phyloP scores from a whole-genome alignment of 37 sponge, comb jelly and placozoan species.

The Axinella damicornis region DNA sequence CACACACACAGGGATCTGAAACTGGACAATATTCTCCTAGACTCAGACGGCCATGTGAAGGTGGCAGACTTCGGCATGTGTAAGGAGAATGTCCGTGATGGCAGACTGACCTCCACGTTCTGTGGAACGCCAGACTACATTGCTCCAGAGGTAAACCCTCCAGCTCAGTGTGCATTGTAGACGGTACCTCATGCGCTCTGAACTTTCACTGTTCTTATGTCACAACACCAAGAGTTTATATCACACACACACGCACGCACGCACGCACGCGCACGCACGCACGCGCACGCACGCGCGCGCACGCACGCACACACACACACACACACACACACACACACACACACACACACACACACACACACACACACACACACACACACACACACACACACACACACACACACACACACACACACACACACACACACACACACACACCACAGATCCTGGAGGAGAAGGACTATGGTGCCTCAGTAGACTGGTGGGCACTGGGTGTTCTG shows the following conservation, averaged over 20 bases:
- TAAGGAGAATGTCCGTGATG: conserved; percentile 91
- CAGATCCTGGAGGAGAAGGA: conserved; percentile 91
- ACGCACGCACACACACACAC: too few relatives aligned
- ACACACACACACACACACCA: too few relatives aligned
- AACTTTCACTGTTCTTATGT: too few relatives aligned
- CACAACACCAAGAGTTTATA: too few relatives aligned
- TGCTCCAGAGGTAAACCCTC: conserved; percentile 90
- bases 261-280: too few relatives aligned
- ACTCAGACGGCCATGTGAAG: conserved; percentile 96
- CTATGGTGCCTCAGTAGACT: conserved; percentile 96
- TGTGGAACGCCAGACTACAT: conserved; percentile 99
- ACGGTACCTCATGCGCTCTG: too few relatives aligned
- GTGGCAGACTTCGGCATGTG: conserved; percentile 99
- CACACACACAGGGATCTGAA: conserved; percentile 90
- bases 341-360: too few relatives aligned
- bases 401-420: not conserved
- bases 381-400: not conserved
- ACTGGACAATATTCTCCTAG: conserved; percentile 97
- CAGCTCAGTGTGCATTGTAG: too few relatives aligned
- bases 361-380: not conserved
- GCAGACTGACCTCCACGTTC: conserved; percentile 90
- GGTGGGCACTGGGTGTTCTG: conserved; percentile 99
- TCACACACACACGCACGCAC: too few relatives aligned
- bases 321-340: too few relatives aligned
- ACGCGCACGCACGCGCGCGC: too few relatives aligned